Evolutionary conservation across 2,888 invertebrate genomes (phyloP), one percentile per base, ranked within the genome.

Genomic region (Liopterus haemorrhoidalis): DNA sequence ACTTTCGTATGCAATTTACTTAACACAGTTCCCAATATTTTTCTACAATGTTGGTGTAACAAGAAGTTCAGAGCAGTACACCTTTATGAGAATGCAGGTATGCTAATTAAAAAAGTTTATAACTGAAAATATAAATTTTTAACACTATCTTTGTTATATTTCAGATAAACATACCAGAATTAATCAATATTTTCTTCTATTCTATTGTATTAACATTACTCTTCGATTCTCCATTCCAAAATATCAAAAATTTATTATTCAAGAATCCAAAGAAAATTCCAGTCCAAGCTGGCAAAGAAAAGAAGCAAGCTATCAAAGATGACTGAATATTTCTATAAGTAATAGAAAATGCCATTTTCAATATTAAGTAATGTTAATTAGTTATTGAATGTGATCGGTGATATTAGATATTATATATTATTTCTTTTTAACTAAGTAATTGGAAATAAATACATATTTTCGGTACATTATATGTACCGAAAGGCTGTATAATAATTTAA

Each of bases 21-120:
- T 83, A 48, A 80, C 80, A 18, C 82, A 83, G 60, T 82, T 82
- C 56, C 82, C 82, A 3, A 74, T 82, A 42, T 82, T 78, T 60
- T 82, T 83, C 63, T 83, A 70, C 57, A 81, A 81, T 56, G 79
- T 82, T 21, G 82, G 82, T 2, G 70, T 70, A 40, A 74, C 73
- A 25, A 71, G 78, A 57, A 71, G 71, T 53, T 64, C 76, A 1
- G 73, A 76, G 48, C 69, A 76, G 49, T 81, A 76, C 54, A 72
- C 69, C 37, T 75, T 81, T 55, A 60, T 78, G 27, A 68, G 69
- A 46, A 68, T 73, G 59, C 67, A 76, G 65, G 81, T 80, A 65
- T 71, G 63, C 58, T 27, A 46, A 32, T 11, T 2, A 14, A 14
- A 5, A 24, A 24, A 21, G 6, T 14, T 21, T 9, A 22, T 4